phyloP scores from a whole-genome alignment of 1,140 invertebrate species.

The Theocolax elegans region DNA sequence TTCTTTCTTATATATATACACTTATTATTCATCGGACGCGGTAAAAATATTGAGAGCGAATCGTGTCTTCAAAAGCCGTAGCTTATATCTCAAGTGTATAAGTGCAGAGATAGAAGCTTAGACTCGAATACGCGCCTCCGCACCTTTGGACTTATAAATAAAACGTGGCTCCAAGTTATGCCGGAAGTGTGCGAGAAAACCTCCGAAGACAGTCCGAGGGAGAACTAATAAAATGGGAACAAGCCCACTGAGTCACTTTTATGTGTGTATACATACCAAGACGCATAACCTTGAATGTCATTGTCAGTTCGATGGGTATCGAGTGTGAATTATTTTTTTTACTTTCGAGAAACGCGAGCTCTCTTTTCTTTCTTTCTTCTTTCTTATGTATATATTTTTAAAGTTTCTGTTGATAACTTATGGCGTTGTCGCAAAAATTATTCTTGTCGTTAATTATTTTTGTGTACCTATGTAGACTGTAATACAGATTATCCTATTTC shows the following conservation, averaged over 20 bases:
- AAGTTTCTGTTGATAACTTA: no score
- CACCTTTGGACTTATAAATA: conserved; percentile 8
- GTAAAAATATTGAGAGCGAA: not conserved
- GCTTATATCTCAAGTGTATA: not conserved
- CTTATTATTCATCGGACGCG: conserved; percentile 1
- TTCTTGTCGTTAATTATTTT: no score
- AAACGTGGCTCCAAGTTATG: not conserved
- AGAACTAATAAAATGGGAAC: conserved; percentile 5
- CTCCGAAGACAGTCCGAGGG: not conserved
- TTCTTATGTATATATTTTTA: not conserved
- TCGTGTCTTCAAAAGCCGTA: not conserved
- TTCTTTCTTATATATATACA: not conserved
- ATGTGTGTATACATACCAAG: not conserved
- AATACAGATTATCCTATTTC: no score
- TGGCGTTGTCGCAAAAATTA: no score
- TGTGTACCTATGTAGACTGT: no score
- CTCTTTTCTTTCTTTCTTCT: not conserved
- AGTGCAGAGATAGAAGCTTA: not conserved
- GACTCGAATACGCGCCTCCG: no score
- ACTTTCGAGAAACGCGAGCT: not conserved
- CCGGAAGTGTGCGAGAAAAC: conserved; percentile 4
- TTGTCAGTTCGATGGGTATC: not conserved
- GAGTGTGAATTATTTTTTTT: not conserved
- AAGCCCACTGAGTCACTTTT: conserved; percentile 16
- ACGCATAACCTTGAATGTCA: not conserved